Evolutionary conservation across 2,797 vertebrate genomes (phyloP).

Genomic region (Pantherophis vulpinus): DNA sequence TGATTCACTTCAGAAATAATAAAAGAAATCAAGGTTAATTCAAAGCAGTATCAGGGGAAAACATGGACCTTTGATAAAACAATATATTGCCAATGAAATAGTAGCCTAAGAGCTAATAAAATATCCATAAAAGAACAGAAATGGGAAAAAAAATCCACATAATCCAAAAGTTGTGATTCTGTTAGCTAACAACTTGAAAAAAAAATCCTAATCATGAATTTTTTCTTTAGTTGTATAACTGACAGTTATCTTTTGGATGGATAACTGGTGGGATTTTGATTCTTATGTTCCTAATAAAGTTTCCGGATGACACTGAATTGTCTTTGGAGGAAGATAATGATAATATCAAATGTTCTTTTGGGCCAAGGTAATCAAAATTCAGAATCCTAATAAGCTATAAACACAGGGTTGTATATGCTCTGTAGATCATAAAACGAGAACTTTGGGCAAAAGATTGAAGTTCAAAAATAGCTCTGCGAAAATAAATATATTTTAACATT

Average conservation of each 20-base stretch:
- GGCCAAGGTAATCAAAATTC: conserved; percentile 14
- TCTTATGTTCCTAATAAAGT: conserved; percentile 45
- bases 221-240: conserved; percentile 48
- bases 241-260: conserved; percentile 45
- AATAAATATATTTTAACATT: conserved; percentile 57
- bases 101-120: conserved; percentile 43
- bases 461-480: conserved; percentile 43
- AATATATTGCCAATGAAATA: conserved; percentile 41
- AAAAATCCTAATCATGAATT: conserved; percentile 13
- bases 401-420: conserved; percentile 52
- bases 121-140: conserved; percentile 19
- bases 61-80: conserved; percentile 11
- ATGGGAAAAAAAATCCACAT: conserved; percentile 22
- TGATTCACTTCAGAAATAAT: conserved; percentile 11
- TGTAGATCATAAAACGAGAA: conserved; percentile 33
- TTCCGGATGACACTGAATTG: conserved; percentile 52
- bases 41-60: conserved; percentile 23
- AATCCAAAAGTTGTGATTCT: conserved; percentile 34
- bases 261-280: conserved; percentile 34
- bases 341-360: conserved; percentile 62
- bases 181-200: conserved; percentile 48
- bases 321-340: conserved; percentile 53
- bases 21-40: conserved; percentile 33
- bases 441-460: conserved; percentile 39
- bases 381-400: conserved; percentile 58